Percentiles rank a stretch among this genome's conserved stretches.
phyloP scores from a whole-genome alignment of 2,888 invertebrate species.

The Acronicta leporina region DNA sequence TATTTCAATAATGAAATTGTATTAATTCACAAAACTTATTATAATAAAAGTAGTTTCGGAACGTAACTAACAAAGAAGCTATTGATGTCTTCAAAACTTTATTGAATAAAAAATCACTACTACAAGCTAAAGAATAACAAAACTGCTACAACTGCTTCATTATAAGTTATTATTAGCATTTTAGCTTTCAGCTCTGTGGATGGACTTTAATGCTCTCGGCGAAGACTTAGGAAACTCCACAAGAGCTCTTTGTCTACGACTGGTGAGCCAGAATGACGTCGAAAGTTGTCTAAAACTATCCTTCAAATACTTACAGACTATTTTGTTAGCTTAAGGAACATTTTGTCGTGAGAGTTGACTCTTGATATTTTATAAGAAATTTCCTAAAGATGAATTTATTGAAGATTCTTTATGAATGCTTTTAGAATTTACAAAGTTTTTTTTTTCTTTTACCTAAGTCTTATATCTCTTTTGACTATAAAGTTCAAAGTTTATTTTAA shows the following conservation, averaged over 20 bases:
- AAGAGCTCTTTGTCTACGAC: slow-evolving; percentile 66
- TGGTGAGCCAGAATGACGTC: slow-evolving; percentile 62
- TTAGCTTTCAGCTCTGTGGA: slow-evolving; percentile 65
- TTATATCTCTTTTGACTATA: too few species aligned
- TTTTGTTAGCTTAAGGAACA: slow-evolving; percentile 15
- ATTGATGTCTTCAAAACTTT: slow-evolving; percentile 42
- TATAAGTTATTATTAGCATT: slow-evolving; percentile 70
- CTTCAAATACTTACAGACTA: slow-evolving; percentile 31
- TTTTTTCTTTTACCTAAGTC: too few species aligned
- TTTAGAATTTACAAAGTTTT: too few species aligned
- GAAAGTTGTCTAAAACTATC: slow-evolving; percentile 45
- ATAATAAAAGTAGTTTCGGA: slow-evolving; percentile 6
- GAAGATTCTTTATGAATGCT: too few species aligned
- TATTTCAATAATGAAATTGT: too few species aligned
- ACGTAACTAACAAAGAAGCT: slow-evolving; percentile 15
- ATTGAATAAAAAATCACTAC: slow-evolving; percentile 27
- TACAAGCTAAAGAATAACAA: slow-evolving; percentile 45
- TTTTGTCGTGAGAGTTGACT: neutral
- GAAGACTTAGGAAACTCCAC: slow-evolving; percentile 71
- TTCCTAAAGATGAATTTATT: too few species aligned
- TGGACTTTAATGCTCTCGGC: slow-evolving; percentile 68
- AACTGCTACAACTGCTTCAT: slow-evolving; percentile 49
- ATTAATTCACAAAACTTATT: slow-evolving; percentile 2
- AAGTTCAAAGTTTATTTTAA: too few species aligned
- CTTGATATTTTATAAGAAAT: neutral